Percentiles rank a stretch among this genome's conserved stretches.
These are phyloP conservation scores for Phortica magna DNA, from an alignment of 2,888 invertebrate species.

Conservation along the genomic window DNA sequence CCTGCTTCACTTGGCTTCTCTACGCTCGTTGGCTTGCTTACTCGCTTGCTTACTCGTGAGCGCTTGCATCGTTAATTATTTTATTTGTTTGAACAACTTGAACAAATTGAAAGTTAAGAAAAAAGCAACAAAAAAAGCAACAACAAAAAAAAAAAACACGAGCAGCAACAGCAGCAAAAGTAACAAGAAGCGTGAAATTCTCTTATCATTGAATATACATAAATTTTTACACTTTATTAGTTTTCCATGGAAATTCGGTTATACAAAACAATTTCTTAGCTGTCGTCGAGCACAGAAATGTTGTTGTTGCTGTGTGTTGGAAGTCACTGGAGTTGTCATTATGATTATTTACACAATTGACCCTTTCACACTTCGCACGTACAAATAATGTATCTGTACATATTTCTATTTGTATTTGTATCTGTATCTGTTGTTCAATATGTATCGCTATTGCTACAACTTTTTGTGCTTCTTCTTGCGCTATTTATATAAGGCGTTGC, in stretches of 20 bases:
- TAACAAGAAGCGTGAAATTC: not conserved
- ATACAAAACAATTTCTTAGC: not conserved
- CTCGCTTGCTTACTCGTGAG: not conserved
- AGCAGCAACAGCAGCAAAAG: not conserved
- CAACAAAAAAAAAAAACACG: not conserved
- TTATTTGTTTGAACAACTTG: constrained; percentile 18
- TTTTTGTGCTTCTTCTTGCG: not conserved
- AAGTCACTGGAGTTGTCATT: constrained; percentile 36
- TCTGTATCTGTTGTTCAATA: not conserved
- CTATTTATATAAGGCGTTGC: not conserved
- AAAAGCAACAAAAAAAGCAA: not conserved
- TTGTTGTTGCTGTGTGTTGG: constrained; percentile 17
- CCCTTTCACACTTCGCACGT: constrained; percentile 60
- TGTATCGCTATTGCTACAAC: not conserved
- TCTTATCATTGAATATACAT: not conserved
- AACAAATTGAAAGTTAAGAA: constrained; percentile 6
- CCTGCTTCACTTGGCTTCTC: too few relatives aligned
- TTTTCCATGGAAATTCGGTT: constrained; percentile 4
- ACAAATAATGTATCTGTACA: not conserved
- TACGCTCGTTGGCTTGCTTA: not conserved
- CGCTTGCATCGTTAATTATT: constrained; percentile 14
- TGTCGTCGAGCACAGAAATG: not conserved
- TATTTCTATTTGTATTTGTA: not conserved
- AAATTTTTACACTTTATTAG: constrained; percentile 15
- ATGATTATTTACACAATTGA: constrained; percentile 70